Percentiles rank a stretch among this genome's conserved stretches.
Evolutionary conservation across 2,113 vertebrate species (phyloP).

Genomic region (Cinclus cinclus): DNA sequence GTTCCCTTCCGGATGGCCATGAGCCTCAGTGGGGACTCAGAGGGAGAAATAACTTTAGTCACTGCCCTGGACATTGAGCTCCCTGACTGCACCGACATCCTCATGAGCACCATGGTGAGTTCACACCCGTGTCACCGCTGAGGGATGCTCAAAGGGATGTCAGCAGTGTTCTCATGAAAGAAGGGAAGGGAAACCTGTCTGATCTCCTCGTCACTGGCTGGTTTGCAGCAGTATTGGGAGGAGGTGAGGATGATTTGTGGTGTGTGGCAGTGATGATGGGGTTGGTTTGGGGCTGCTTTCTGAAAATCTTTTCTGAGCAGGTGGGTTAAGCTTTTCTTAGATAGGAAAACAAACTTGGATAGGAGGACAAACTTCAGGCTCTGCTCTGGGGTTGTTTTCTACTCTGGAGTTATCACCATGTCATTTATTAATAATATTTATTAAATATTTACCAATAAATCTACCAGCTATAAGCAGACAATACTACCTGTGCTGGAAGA

Average conservation of each 20-base stretch:
- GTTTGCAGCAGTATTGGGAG: not conserved
- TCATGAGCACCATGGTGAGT: conserved; percentile 86
- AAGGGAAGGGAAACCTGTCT: not conserved
- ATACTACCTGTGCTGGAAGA: not conserved
- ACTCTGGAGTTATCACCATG: not conserved
- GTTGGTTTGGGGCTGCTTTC: not conserved
- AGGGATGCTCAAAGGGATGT: not conserved
- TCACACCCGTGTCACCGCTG: rapidly evolving
- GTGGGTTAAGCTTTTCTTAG: not conserved
- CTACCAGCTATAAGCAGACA: not conserved
- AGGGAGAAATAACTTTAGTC: conserved; percentile 24
- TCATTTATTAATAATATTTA: not conserved
- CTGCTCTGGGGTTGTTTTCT: not conserved
- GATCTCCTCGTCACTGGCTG: not conserved
- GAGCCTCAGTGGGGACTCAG: conserved; percentile 33
- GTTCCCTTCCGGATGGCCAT: conserved; percentile 80
- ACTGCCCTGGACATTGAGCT: conserved; percentile 58
- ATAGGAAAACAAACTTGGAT: not conserved
- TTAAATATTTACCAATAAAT: not conserved
- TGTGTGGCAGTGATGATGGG: not conserved
- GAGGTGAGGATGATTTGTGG: not conserved
- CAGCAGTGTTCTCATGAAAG: not conserved
- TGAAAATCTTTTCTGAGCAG: not conserved
- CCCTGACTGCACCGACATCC: conserved; percentile 77
- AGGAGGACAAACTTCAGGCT: not conserved